Conservation (phyloP, 1,140 invertebrate genomes). For the Drosophila eugracilis region DNA sequence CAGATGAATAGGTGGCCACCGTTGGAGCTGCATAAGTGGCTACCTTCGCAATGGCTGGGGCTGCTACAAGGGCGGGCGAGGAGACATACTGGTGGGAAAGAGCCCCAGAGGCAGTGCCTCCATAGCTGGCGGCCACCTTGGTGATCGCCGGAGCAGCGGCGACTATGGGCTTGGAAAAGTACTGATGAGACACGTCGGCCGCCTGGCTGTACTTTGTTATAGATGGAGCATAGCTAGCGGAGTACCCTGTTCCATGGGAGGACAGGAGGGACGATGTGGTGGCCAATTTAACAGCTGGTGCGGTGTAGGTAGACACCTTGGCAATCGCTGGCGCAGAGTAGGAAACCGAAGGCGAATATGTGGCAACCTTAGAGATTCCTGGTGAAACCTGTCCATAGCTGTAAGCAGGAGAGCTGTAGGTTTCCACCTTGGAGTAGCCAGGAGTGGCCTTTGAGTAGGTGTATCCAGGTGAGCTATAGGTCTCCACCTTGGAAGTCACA, state of each 20-base stretch:
- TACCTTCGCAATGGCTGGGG: slow-evolving; percentile 57
- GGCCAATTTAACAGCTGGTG: slow-evolving; percentile 50
- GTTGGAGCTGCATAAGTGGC: slow-evolving; percentile 64
- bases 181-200: slow-evolving; percentile 61
- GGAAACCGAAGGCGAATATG: slow-evolving; percentile 61
- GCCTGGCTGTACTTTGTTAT: slow-evolving; percentile 66
- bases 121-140: slow-evolving; percentile 48
- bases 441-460: slow-evolving; percentile 69
- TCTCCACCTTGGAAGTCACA: slow-evolving; percentile 65
- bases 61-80: slow-evolving; percentile 30
- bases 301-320: slow-evolving; percentile 56
- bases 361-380: slow-evolving; percentile 54
- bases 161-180: slow-evolving; percentile 65
- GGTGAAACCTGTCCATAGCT: slow-evolving; percentile 46
- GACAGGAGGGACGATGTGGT: slow-evolving; percentile 53
- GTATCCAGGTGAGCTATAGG: slow-evolving; percentile 66
- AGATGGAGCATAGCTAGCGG: slow-evolving; percentile 60
- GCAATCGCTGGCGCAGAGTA: slow-evolving; percentile 50
- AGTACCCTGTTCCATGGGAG: slow-evolving; percentile 56
- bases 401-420: slow-evolving; percentile 66
- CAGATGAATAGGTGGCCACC: slow-evolving; percentile 47
- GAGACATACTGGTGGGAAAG: slow-evolving; percentile 75
- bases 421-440: slow-evolving; percentile 71
- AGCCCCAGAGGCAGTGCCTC: slow-evolving; percentile 38
- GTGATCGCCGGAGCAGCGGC: slow-evolving; percentile 52